phyloP scores from a whole-genome alignment of 2,888 invertebrate species.

The Euplexia lucipara region DNA sequence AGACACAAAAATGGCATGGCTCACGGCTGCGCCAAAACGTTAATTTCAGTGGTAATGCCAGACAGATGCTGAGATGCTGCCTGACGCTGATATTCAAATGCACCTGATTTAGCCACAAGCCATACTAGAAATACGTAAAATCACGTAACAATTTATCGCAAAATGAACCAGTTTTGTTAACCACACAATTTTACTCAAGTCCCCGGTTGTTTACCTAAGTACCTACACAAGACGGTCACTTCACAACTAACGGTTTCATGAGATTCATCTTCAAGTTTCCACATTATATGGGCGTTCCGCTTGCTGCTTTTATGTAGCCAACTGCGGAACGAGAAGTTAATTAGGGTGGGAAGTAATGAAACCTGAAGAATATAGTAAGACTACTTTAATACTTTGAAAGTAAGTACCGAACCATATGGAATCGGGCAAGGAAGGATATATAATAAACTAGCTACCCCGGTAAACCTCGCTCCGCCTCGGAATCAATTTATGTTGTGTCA shows the following conservation, averaged over 20 bases:
- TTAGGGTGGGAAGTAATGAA: slow-evolving; percentile 45
- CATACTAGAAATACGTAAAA: neutral
- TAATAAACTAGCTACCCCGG: neutral
- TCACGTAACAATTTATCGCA: neutral
- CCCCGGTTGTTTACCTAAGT: slow-evolving; percentile 14
- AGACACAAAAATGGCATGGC: no score
- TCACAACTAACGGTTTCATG: slow-evolving; percentile 46
- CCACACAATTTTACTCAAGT: neutral
- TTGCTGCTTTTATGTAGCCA: slow-evolving; percentile 41
- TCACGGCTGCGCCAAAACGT: no score
- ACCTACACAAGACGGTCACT: slow-evolving; percentile 45
- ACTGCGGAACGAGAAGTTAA: slow-evolving; percentile 58
- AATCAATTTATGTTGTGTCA: neutral
- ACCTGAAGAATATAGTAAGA: neutral
- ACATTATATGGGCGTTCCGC: slow-evolving; percentile 64
- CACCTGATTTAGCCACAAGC: no score
- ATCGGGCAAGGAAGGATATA: neutral
- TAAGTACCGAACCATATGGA: neutral
- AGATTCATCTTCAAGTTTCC: slow-evolving; percentile 53
- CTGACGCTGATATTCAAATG: no score
- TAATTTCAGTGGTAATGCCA: no score
- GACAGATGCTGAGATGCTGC: no score
- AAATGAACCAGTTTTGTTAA: neutral
- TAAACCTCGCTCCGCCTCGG: neutral
- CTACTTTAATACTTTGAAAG: neutral